Conservation (phyloP, 2,113 vertebrate genomes). For the Nipponia nippon region DNA sequence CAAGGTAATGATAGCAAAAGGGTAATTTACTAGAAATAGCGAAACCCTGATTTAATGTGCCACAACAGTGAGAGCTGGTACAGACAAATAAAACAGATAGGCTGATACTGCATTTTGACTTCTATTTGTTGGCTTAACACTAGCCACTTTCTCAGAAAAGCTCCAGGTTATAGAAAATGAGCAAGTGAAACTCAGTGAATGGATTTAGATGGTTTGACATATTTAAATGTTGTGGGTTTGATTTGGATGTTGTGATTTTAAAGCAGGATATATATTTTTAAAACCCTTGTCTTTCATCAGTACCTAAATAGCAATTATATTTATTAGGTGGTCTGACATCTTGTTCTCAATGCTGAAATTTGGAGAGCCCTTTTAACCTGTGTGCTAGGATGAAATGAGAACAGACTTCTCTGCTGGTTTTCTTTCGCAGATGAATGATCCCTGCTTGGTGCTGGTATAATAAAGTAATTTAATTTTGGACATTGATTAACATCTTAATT, state of each 20-base stretch:
- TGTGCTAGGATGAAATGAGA: background rate
- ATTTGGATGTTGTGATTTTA: background rate
- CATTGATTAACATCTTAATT: conserved; percentile 45
- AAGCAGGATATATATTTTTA: background rate
- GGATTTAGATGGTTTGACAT: background rate
- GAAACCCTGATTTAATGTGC: background rate
- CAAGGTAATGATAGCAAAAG: background rate
- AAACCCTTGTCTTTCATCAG: background rate
- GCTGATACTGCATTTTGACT: background rate
- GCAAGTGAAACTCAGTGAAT: background rate
- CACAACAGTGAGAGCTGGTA: background rate
- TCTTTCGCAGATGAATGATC: background rate
- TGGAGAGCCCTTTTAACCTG: background rate
- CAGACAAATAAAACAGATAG: background rate
- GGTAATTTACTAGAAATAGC: background rate
- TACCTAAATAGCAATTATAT: background rate
- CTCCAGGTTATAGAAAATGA: background rate
- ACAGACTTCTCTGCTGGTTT: conserved; percentile 13
- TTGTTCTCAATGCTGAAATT: background rate
- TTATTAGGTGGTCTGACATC: background rate
- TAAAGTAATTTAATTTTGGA: conserved; percentile 53
- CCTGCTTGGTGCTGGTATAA: background rate
- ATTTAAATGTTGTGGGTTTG: background rate
- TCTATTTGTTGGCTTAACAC: background rate
- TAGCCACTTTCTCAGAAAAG: background rate